phyloP scores from a whole-genome alignment of 2,797 vertebrate species.

The Netta rufina region DNA sequence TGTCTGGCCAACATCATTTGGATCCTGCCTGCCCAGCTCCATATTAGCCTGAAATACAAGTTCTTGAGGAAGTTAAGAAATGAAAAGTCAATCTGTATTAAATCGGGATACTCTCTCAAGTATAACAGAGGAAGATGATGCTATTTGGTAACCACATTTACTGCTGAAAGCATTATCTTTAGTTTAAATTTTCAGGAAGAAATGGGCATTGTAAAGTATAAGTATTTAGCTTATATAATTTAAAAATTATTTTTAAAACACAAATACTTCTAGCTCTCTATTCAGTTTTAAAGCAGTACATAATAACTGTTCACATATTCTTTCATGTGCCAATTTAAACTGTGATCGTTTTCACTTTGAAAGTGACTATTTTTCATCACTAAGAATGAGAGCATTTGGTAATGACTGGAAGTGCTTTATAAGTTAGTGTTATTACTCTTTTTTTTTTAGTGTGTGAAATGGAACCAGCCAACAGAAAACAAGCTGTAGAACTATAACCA shows the following conservation, averaged over 20 bases:
- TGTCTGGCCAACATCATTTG: neutral
- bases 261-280: neutral
- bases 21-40: neutral
- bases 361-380: neutral
- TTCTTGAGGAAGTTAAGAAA: neutral
- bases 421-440: neutral
- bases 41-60: neutral
- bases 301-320: neutral
- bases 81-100: neutral
- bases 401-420: neutral
- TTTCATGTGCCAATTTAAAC: neutral
- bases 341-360: neutral
- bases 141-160: neutral
- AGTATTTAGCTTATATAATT: neutral
- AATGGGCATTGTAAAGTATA: rapidly evolving
- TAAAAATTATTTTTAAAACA: neutral
- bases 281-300: neutral
- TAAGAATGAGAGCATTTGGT: neutral
- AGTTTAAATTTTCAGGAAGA: neutral
- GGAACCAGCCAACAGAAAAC: neutral
- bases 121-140: neutral
- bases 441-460: neutral
- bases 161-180: neutral
- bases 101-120: neutral
- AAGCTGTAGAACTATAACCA: neutral